Conservation (phyloP, 2,113 vertebrate genomes). For the Origma solitaria region DNA sequence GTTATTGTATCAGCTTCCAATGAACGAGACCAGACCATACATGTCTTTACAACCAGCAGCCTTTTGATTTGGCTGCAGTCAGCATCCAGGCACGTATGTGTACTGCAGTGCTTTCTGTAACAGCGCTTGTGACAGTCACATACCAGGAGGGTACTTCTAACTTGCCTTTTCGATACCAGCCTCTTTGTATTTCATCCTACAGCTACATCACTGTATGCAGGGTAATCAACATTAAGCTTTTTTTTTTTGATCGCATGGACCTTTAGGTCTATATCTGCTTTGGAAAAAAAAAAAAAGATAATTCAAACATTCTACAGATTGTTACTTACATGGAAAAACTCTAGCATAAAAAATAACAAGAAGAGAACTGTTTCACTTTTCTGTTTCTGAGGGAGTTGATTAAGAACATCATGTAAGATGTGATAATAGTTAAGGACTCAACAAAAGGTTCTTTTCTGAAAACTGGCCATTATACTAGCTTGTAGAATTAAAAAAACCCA, state of each 20-base stretch:
- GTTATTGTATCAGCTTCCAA: background rate
- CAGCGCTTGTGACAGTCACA: background rate
- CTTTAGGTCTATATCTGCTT: background rate
- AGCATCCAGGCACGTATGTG: background rate
- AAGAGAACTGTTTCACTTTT: background rate
- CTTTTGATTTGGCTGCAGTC: background rate
- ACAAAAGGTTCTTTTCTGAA: background rate
- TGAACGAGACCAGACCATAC: background rate
- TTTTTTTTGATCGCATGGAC: background rate
- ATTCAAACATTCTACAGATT: background rate
- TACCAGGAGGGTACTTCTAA: background rate
- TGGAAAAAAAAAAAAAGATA: background rate
- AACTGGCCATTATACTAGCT: background rate
- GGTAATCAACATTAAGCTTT: background rate
- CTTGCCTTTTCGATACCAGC: background rate
- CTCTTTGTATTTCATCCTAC: background rate
- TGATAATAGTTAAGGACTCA: background rate
- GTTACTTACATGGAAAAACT: background rate
- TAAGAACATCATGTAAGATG: background rate
- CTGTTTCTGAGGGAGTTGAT: background rate
- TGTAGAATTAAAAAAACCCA: background rate
- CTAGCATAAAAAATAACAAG: background rate
- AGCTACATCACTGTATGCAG: background rate
- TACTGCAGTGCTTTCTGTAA: background rate
- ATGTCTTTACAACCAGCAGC: background rate